Percentiles rank a stretch among this genome's conserved stretches.
Evolutionary conservation across 2,113 vertebrate genomes (phyloP).

Genomic region (Aspidoscelis tigris): DNA sequence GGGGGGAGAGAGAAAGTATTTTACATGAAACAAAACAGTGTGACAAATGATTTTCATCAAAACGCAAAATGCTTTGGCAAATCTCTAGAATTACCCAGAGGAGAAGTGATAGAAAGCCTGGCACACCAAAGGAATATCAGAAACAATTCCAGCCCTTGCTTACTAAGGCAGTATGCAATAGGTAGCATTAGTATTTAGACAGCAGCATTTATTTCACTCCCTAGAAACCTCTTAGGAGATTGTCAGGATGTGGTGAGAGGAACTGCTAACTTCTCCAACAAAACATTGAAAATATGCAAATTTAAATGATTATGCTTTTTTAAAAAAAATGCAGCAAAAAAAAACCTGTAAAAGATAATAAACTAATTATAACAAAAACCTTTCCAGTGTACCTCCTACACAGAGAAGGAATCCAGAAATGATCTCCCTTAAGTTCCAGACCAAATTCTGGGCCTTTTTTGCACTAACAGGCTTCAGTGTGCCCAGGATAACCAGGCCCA

Average conservation of each 20-base stretch:
- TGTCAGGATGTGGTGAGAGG: not conserved
- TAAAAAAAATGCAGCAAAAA: no score
- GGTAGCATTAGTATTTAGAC: conserved; percentile 20
- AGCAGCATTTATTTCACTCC: conserved; percentile 39
- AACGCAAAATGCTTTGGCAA: conserved; percentile 57
- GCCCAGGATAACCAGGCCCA: no score
- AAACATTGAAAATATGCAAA: no score
- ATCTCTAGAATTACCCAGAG: conserved; percentile 59
- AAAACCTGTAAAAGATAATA: no score
- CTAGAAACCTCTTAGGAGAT: not conserved
- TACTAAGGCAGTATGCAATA: not conserved
- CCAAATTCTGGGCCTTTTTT: no score
- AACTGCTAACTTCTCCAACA: not conserved
- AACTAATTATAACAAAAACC: no score
- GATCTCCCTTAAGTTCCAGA: no score
- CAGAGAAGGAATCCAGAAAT: not conserved
- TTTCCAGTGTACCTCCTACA: not conserved
- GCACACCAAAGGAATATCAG: conserved; percentile 46
- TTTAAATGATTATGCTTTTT: no score
- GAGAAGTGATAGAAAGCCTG: conserved; percentile 51
- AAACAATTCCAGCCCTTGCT: conserved; percentile 52
- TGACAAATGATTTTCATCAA: conserved; percentile 61
- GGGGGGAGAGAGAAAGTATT: conserved; percentile 41
- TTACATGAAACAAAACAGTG: conserved; percentile 49
- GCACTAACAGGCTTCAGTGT: no score